Percentiles rank a stretch among this genome's conserved stretches.
phyloP scores from a whole-genome alignment of 2,888 invertebrate genomes.

The Lucinisca nassula region DNA sequence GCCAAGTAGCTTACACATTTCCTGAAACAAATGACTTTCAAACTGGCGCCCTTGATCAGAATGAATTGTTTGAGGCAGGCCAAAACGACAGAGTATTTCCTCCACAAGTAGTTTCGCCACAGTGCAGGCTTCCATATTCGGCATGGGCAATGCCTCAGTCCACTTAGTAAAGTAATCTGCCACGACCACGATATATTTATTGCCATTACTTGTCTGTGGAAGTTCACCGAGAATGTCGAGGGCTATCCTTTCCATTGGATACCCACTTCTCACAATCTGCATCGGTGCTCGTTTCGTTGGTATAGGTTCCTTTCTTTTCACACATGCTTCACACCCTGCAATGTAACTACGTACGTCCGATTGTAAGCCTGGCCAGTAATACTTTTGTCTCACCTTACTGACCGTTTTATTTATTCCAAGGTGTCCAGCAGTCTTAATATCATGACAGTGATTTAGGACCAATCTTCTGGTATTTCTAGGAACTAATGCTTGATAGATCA shows the following conservation, averaged over 20 bases:
- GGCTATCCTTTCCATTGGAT: conserved; percentile 47
- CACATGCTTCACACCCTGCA: neutral
- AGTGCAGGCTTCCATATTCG: too few species aligned
- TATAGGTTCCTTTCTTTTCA: too few species aligned
- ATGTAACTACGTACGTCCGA: neutral
- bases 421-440: neutral
- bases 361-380: neutral
- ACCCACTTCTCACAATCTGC: neutral
- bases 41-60: too few species aligned
- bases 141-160: too few species aligned
- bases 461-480: neutral
- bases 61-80: too few species aligned
- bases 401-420: neutral
- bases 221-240: conserved; percentile 30
- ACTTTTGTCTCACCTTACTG: neutral
- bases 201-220: too few species aligned
- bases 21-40: too few species aligned
- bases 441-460: neutral
- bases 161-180: too few species aligned
- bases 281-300: neutral
- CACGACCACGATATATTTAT: too few species aligned
- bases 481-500: neutral
- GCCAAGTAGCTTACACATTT: too few species aligned
- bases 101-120: too few species aligned
- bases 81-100: too few species aligned